Evolutionary conservation across 2,797 vertebrate species (phyloP), one percentile per base, ranked within the genome.

Genomic region (Xenops minutus): DNA sequence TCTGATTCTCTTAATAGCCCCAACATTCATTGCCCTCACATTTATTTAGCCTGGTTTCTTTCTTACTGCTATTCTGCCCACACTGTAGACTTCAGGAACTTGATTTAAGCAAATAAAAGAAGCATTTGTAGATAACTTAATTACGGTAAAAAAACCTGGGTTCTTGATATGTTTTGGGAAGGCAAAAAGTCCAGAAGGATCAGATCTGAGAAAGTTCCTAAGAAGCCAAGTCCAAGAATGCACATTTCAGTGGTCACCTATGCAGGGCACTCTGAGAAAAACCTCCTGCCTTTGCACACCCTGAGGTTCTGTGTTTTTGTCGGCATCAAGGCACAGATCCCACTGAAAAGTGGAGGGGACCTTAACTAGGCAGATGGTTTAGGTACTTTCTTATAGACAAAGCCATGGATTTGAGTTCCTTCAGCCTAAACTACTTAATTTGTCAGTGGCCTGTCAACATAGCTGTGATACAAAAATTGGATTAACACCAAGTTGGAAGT

Each of bases 41-140:
- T 89, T 93, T 87, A 79, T 68, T 80, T 83, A 85, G 21, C 68
- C 29, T 75, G 21, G 62, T 2, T 2, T 68, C 24, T 39, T 59
- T 80, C 43, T 83, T 88, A 62, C 26, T 77, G 29, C 17, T 76
- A 6, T 77, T 81, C n/a, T 72, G 59, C 18, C 56, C 5, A 58
- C 24, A 37, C 6, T n/a, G 14, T 68, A 83, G 37, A 64, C 26
- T 71, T 36, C 41, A 89, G 67, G 37, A 89, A 64, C 12, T 75
- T 81, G n/a, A 63, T 69, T 91, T 58, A 88, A 75, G 19, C 8
- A 85, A 92, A n/a, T 68, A 32, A 89, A 95, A 77, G 30, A 91
- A 91, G 71, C 39, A 89, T 46, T 30, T 64, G 7, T 55, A 21
- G 17, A 34, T 79, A 58, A 92, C 61, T 67, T 78, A 83, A 78